Percentiles rank a stretch among this genome's conserved stretches.
Conservation (phyloP, 2,888 invertebrate species). For the Kryphioiulus occultus region DNA sequence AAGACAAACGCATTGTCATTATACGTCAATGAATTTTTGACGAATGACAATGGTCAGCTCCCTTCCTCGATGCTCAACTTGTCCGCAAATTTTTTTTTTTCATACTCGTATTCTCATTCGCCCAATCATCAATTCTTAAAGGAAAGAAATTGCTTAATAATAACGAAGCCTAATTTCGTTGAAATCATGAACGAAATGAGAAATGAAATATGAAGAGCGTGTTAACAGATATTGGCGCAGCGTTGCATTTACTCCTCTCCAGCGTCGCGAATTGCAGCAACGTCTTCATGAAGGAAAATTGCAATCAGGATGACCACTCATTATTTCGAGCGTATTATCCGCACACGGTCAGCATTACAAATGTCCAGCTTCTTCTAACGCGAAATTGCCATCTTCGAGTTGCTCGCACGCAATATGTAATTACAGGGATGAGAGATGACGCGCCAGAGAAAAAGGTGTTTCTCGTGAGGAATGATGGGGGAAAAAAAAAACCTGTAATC, state of each 20-base stretch:
- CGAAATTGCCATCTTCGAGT: background rate
- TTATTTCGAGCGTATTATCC: background rate
- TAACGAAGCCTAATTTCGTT: conserved; percentile 23
- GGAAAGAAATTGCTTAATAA: background rate
- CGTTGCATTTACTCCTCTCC: background rate
- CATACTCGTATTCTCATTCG: background rate
- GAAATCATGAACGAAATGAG: conserved; percentile 25
- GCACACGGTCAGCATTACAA: background rate
- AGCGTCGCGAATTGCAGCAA: background rate
- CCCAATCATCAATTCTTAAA: conserved; percentile 1
- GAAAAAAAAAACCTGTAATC: background rate
- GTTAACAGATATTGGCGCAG: background rate
- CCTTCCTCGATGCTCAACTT: background rate
- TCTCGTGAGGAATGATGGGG: background rate
- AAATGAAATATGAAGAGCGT: conserved; percentile 26
- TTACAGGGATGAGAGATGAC: background rate
- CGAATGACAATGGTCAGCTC: background rate
- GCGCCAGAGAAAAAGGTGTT: background rate
- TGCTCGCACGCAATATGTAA: background rate
- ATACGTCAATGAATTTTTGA: background rate
- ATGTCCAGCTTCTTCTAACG: background rate
- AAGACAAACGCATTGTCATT: too few relatives aligned
- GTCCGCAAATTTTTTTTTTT: too few relatives aligned
- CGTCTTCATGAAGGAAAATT: background rate
- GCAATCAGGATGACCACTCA: conserved; percentile 35